Base-by-base conservation (phyloP, 30 jellyfish, hydroid and myxozoan genomes). In the Pseudorhiza aurosa region DNA sequence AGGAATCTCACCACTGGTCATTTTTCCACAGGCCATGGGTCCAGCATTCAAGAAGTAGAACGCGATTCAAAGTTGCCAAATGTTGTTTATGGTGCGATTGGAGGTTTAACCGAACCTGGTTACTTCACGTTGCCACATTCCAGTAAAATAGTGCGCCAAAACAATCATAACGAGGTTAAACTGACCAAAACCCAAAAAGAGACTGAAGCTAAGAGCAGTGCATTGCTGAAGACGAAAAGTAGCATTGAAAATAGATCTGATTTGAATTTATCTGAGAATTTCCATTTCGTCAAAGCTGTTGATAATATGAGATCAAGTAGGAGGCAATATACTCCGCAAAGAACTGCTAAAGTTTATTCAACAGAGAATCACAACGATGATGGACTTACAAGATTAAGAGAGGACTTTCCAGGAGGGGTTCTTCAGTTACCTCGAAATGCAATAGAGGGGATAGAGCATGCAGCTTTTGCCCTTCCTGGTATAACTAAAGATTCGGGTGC, bases 381-480 rank as follows among this genome's bases (percentile, higher is more conserved):
- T 53, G 67, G 36, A 53, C 35, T 7, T 4, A 2, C 67, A 53
- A 12, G 2, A 12, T 18, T 0, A 53, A n/a, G n/a, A n/a, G 5
- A 8, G 10, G 36, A 33, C 12, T 18, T 21, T 53, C 22, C 67
- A 8, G 67, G 9, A 19, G 8, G 14, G 5, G 6, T 36, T 17
- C 19, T 53, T 15, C 1, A 9, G 24, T 53, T 78, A 32, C 73
- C 64, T 11, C 75, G 63, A 29, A 33, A 42, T 59, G 81, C 90
- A n/a, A 19, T 78, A 1, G 56, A 19, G 18, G 90, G 90, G 24
- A 78, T 78, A 3, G 22, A 63, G 29, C 69, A 78, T 62, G 90
- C 90, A 32, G 90, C 90, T 1, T 59, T 78, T 78, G 82, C 82
- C 6, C 18, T 64, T 9, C 27, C 49, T 60, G 90, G 82, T 21